These are phyloP conservation scores for Lepisosteus oculatus DNA, from an alignment of 2,113 vertebrate species.

Conservation along the genomic window DNA sequence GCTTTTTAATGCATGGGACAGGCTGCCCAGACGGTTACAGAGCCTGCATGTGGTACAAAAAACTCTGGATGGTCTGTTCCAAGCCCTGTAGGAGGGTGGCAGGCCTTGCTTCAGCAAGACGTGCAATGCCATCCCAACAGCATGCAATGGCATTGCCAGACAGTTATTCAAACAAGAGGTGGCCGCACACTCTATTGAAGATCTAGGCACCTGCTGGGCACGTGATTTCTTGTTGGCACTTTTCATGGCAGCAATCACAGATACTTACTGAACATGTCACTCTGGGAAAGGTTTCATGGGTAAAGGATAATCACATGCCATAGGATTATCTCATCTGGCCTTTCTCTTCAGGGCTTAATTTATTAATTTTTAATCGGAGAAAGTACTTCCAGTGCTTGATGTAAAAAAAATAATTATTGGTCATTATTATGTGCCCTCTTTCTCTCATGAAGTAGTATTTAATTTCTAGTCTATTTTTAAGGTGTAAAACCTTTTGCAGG, in stretches of 20 bases:
- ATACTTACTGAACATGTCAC: constrained; percentile 61
- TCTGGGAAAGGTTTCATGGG: constrained; percentile 33
- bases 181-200: constrained; percentile 59
- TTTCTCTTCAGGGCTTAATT: constrained; percentile 9
- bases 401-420: too few relatives aligned
- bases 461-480: too few relatives aligned
- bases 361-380: constrained; percentile 6
- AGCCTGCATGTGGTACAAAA: constrained; percentile 46
- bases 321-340: background rate
- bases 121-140: constrained; percentile 63
- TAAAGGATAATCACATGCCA: constrained; percentile 16
- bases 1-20: background rate
- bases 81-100: constrained; percentile 57
- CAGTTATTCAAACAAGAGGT: constrained; percentile 43
- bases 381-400: background rate
- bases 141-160: constrained; percentile 57
- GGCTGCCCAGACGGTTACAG: constrained; percentile 42
- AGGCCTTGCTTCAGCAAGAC: constrained; percentile 57
- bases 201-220: constrained; percentile 59
- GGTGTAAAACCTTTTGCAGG: too few relatives aligned
- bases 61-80: constrained; percentile 33
- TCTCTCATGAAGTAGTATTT: too few relatives aligned
- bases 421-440: too few relatives aligned
- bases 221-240: constrained; percentile 63
- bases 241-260: constrained; percentile 50